Base-by-base conservation (phyloP, 2,888 invertebrate species). In the Abrostola tripartita region DNA sequence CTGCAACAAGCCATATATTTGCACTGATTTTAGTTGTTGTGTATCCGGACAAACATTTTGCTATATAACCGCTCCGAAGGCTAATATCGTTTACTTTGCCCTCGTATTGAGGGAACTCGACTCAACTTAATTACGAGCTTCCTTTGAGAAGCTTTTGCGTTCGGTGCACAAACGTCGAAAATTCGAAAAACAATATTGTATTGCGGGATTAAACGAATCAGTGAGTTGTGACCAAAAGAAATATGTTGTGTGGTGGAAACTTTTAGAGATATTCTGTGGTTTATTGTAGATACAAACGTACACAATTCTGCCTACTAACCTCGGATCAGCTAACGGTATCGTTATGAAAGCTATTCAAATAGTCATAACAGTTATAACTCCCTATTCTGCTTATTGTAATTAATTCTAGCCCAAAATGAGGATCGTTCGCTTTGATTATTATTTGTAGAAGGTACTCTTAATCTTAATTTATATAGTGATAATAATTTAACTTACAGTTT, bases 61-160 rank as follows among this genome's bases (percentile, higher is more conserved):
- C 75, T 74, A 74, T 72, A 60, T 72, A 71, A 74, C 71, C 67
- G 76, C 81, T 85, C 79, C 81, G 82, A 81, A 81, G 81, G 76
- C 77, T 83, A 83, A 85, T 78, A 83, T 82, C 81, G 80, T 87
- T 88, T 85, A 83, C 79, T 83, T 24, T 81, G 78, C 73, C 78
- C 65, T 79, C 73, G 75, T 81, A 83, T 83, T 82, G 82, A 80
- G 78, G 80, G 80, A 83, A 81, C 82, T 81, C 83, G 70, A 79
- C 72, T 79, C 81, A 86, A 88, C 83, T 85, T 85, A 85, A 86
- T 85, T 85, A 86, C 75, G 79, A 79, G 79, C 76, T 84, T 81
- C 83, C 84, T 89, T 88, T 88, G 86, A 87, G 68, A 70, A 74
- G 61, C 71, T 65, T 62, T 63, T 52, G 66, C 69, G 67, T 71